Base-by-base conservation (phyloP, 2,797 vertebrate species). In the Acrocephalus scirpaceus region DNA sequence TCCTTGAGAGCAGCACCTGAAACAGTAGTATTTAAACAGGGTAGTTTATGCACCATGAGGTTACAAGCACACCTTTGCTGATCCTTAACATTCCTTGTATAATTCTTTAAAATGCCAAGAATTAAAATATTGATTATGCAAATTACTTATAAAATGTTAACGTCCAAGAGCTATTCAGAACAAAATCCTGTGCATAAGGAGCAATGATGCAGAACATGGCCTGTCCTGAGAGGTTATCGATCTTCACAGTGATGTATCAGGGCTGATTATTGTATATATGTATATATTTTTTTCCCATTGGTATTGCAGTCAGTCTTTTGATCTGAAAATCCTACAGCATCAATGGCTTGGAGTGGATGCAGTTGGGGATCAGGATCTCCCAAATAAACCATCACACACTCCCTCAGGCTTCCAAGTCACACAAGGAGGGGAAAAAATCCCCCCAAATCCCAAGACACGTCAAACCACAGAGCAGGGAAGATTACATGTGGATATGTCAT, bases 401-500 rank as follows among this genome's bases (percentile, higher is more conserved):
- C 4, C 3, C 7, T 40, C 14, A 42, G 64, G 22, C 38, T 87
- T 80, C 36, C 53, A n/a, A 16, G 21, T 61, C 13, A 32, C 29
- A 78, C 12, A 32, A 11, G 10, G 34, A 80, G n/a, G 12, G 18
- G 17, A 34, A 44, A 62, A 80, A 83, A 29, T 32, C 48, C 44
- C 22, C 53, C 32, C 8, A 27, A 91, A 40, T 0, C 25, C 18
- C 0, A 0, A 73, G 34, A 56, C 3, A 10, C 2, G 3, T 79
- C 64, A 82, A 72, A 75, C 26, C 44, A 71, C 9, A 10, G 19
- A 65, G 25, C 38, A 34, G 21, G 48, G 45, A 64, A 83, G 23
- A 32, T 58, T 80, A 53, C 20, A 14, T 0, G 0, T 25, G 32
- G 25, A 3, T 79, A 6, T 36, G 13, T 48, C 13, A 9, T 9